A percentile compares a stretch with the other conserved stretches of the same genome.
Conservation (phyloP, 2,888 invertebrate genomes). For the Tetranychus piercei region DNA sequence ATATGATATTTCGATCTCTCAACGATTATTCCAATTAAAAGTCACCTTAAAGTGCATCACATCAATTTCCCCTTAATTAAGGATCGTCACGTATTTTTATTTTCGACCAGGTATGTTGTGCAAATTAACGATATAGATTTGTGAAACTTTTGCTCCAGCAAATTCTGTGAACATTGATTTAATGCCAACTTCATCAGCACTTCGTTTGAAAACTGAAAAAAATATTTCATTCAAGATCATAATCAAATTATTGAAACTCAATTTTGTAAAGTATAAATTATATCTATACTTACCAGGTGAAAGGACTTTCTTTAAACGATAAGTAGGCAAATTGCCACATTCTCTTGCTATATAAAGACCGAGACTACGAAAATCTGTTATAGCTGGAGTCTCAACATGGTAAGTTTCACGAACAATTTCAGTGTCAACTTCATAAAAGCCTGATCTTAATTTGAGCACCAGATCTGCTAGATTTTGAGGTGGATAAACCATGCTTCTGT, state of each 20-base stretch:
- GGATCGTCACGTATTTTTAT: background rate
- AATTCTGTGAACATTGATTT: slow-evolving; percentile 52
- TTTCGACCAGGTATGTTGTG: slow-evolving; percentile 14
- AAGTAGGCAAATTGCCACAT: slow-evolving; percentile 51
- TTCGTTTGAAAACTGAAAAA: slow-evolving; percentile 45
- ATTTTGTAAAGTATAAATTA: background rate
- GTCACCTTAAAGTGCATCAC: too few species aligned
- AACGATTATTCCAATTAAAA: too few species aligned
- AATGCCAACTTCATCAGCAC: slow-evolving; percentile 31
- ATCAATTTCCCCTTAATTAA: too few species aligned
- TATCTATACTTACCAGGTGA: slow-evolving; percentile 39
- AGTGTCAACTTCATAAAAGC: slow-evolving; percentile 61
- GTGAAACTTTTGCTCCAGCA: slow-evolving; percentile 52
- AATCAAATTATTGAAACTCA: background rate
- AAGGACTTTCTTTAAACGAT: slow-evolving; percentile 49
- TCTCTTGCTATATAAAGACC: slow-evolving; percentile 52
- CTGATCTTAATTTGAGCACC: slow-evolving; percentile 50
- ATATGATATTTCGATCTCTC: too few species aligned
- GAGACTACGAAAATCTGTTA: slow-evolving; percentile 44
- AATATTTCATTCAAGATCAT: slow-evolving; percentile 15
- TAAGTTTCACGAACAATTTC: slow-evolving; percentile 54
- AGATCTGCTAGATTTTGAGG: slow-evolving; percentile 62
- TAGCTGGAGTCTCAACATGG: slow-evolving; percentile 51
- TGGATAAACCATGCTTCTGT: slow-evolving; percentile 53
- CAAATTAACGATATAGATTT: slow-evolving; percentile 50